A percentile compares a stretch with the other conserved stretches of the same genome.
phyloP scores from a whole-genome alignment of 2,113 vertebrate species.

The Pionites leucogaster region DNA sequence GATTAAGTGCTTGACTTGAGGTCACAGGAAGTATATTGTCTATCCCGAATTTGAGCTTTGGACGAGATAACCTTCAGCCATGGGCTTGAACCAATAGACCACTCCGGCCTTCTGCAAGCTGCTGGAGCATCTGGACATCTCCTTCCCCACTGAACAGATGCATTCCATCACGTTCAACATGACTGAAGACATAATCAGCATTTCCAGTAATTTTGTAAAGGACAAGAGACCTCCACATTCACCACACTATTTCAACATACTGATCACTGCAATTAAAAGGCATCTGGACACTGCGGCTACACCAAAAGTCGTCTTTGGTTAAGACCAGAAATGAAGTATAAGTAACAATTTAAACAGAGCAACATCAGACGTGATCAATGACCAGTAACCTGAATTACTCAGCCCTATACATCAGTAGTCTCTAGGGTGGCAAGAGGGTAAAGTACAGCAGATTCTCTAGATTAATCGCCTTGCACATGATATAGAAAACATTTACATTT shows the following conservation, averaged over 20 bases:
- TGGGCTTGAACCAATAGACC: neutral
- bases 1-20: constrained; percentile 42
- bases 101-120: neutral
- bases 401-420: neutral
- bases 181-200: neutral
- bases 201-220: neutral
- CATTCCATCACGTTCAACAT: neutral
- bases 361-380: neutral
- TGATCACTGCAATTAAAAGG: neutral
- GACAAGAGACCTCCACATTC: neutral
- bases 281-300: neutral
- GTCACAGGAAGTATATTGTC: constrained; percentile 19
- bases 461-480: neutral
- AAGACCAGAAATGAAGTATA: neutral
- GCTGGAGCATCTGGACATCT: neutral
- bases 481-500: neutral
- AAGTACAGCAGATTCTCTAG: neutral
- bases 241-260: neutral
- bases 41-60: neutral
- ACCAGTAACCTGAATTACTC: neutral
- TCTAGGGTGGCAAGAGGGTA: neutral
- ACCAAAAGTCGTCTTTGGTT: neutral
- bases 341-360: neutral
- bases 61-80: neutral
- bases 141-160: neutral